Evolutionary conservation across 2,797 vertebrate species (phyloP).

Genomic region (Gorsachius magnificus): DNA sequence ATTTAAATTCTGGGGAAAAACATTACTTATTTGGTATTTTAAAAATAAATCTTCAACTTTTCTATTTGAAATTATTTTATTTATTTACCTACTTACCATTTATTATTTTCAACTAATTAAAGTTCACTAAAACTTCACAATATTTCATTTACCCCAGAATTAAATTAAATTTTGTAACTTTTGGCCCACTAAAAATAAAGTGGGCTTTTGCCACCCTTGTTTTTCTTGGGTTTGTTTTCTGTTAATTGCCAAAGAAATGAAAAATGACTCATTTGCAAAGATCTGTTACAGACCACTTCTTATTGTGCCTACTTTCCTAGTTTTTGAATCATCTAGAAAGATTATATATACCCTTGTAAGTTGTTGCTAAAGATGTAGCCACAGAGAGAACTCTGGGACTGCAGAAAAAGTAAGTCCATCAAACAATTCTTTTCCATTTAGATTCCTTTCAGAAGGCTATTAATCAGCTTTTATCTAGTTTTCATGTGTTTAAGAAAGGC

Average conservation of each 20-base stretch:
- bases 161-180: not conserved
- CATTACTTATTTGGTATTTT: not conserved
- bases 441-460: not conserved
- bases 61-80: not conserved
- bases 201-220: not conserved
- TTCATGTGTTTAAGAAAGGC: not conserved
- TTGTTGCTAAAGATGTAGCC: not conserved
- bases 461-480: not conserved
- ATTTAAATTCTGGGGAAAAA: not conserved
- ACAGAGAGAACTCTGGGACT: not conserved
- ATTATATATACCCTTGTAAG: not conserved
- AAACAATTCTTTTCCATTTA: not conserved
- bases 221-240: not conserved
- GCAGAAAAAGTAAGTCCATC: not conserved
- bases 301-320: not conserved
- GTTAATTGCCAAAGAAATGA: not conserved
- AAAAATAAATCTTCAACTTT: not conserved
- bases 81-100: not conserved
- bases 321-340: not conserved
- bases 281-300: not conserved
- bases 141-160: not conserved
- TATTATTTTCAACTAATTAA: not conserved
- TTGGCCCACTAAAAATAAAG: not conserved
- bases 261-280: not conserved
- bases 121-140: not conserved